Evolutionary conservation across 2,113 vertebrate genomes (phyloP).

Genomic region (Anoura caudifer): DNA sequence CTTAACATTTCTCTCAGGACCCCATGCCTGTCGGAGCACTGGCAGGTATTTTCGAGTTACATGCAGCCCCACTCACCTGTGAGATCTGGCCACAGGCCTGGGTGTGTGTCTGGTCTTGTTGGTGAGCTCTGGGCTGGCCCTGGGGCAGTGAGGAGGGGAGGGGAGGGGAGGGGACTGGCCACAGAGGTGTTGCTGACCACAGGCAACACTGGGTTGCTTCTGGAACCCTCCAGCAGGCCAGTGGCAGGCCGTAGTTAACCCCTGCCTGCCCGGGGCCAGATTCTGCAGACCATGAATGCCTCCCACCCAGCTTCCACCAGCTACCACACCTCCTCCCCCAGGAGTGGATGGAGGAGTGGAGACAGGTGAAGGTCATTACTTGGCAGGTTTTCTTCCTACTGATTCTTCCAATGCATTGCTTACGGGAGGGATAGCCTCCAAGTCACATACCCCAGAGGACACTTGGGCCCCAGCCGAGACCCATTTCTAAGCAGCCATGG

Average conservation of each 20-base stretch:
- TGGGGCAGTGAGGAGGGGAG: too few relatives aligned
- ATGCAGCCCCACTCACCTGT: background rate
- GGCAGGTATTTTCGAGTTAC: background rate
- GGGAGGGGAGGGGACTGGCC: too few relatives aligned
- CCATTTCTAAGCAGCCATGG: background rate
- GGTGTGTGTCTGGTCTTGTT: background rate
- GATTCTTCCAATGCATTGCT: background rate
- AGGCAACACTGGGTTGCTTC: background rate
- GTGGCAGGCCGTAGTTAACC: background rate
- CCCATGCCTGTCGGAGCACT: background rate
- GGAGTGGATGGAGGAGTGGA: background rate
- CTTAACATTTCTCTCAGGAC: background rate
- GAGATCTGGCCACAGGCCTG: background rate
- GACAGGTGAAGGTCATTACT: background rate
- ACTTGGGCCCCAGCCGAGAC: background rate
- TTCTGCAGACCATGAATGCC: background rate
- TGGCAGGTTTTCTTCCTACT: background rate
- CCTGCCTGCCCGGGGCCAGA: background rate
- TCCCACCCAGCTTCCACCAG: too few relatives aligned
- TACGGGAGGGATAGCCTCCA: background rate
- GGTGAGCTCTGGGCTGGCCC: background rate
- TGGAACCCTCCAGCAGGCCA: background rate
- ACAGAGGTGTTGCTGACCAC: background rate
- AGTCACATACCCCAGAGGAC: background rate
- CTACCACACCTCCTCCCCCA: background rate